A percentile compares a stretch with the other conserved stretches of the same genome.
phyloP scores from a whole-genome alignment of 2,113 vertebrate species.

The Heliornis fulica region DNA sequence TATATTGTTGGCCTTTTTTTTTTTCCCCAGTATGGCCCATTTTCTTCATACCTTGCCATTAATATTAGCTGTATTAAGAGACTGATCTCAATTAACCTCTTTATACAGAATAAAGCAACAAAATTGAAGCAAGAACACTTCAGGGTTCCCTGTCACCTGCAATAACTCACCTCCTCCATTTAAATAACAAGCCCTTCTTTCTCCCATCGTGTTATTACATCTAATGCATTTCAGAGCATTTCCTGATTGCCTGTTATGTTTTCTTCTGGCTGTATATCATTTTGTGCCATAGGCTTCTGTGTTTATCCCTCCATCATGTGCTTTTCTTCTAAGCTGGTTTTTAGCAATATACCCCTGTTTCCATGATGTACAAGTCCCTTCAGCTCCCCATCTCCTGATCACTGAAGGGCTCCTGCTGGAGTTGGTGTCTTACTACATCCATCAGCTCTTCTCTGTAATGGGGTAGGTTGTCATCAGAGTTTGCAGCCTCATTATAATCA shows the following conservation, averaged over 20 bases:
- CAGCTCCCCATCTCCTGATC: neutral
- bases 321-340: neutral
- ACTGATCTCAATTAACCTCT: neutral
- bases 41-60: neutral
- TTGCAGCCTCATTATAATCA: neutral
- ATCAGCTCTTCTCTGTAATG: neutral
- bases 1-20: neutral
- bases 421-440: neutral
- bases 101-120: neutral
- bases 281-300: neutral
- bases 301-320: neutral
- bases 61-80: neutral
- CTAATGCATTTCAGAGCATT: neutral
- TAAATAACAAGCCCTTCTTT: neutral
- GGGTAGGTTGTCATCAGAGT: neutral
- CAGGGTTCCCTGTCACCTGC: neutral
- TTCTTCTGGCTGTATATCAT: neutral
- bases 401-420: neutral
- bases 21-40: neutral
- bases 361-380: neutral
- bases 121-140: neutral
- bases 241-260: slow-evolving; percentile 37
- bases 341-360: neutral
- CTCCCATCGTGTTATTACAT: neutral
- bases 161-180: neutral